These are phyloP conservation scores for Spilarctia lutea DNA, from an alignment of 2,888 invertebrate species.

Conservation along the genomic window DNA sequence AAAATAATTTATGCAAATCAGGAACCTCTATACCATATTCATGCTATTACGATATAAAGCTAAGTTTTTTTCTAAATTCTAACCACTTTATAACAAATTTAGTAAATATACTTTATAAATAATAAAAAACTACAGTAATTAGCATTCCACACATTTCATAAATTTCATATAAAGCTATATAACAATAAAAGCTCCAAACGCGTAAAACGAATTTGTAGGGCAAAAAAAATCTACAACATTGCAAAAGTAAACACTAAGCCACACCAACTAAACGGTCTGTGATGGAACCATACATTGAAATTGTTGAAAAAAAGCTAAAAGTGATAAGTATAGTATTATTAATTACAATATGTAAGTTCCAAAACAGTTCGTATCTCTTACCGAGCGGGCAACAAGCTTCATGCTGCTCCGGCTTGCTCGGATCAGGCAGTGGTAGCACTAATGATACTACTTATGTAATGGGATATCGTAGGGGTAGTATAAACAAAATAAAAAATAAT, in stretches of 20 bases:
- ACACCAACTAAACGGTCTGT: slow-evolving; percentile 71
- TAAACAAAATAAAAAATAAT: slow-evolving; percentile 73
- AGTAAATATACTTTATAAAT: slow-evolving; percentile 46
- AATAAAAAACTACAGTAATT: slow-evolving; percentile 46
- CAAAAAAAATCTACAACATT: slow-evolving; percentile 57
- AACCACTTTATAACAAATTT: slow-evolving; percentile 48
- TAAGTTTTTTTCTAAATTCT: slow-evolving; percentile 38
- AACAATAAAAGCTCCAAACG: slow-evolving; percentile 66
- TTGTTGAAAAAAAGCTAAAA: slow-evolving; percentile 38
- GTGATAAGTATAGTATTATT: slow-evolving; percentile 30
- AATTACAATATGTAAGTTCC: slow-evolving; percentile 53
- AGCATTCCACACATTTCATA: slow-evolving; percentile 68
- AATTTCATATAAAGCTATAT: slow-evolving; percentile 41
- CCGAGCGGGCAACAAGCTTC: slow-evolving; percentile 96
- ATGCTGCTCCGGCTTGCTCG: slow-evolving; percentile 95
- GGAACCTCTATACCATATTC: slow-evolving; percentile 69
- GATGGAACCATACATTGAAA: slow-evolving; percentile 65
- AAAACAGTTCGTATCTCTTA: slow-evolving; percentile 84
- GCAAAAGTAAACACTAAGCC: slow-evolving; percentile 73
- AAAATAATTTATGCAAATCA: slow-evolving; percentile 67
- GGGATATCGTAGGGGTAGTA: slow-evolving; percentile 74
- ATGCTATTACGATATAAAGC: slow-evolving; percentile 69
- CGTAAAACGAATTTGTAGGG: slow-evolving; percentile 60
- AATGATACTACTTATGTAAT: slow-evolving; percentile 88
- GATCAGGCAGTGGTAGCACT: slow-evolving; percentile 94